Base-by-base conservation (phyloP, 92 coral and sea anemone species). In the Galaxea fascicularis region DNA sequence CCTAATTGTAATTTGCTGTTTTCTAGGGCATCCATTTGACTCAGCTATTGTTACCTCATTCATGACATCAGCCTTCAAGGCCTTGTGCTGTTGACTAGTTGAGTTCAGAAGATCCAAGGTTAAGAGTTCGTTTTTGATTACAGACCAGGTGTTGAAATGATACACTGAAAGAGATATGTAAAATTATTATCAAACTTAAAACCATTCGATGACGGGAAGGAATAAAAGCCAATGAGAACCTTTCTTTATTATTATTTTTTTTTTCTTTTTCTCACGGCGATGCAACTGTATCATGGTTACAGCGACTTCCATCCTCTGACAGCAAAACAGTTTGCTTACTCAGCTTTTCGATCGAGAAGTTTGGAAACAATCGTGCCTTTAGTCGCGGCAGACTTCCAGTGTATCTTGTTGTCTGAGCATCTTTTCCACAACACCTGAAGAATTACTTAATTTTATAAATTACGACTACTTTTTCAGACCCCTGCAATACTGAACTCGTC, bases 91-190 rank as follows among this genome's bases (percentile, higher is more conserved):
- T 20, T 47, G 41, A 25, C 35, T 24, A 16, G 77, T 47, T 24
- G 77, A 27, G 12, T 47, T 47, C 21, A 72, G 44, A 14, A 47
- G 77, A 49, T 72, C 77, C 77, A 72, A 16, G 44, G 77, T 72
- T 47, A 72, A 47, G 26, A 16, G 15, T 21, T 14, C 12, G 60
- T 49, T 72, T 4, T 0, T 4, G 17, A 72, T 26, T 72, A 72
- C 47, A 4, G 47, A 60, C 77, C 77, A 72, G 5, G 62, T 26
- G 44, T 72, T 49, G 16, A 72, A 72, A 1, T 72, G 62, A 72
- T 72, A 72, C 8, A 56, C 77, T 72, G 77, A 72, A 72, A 27
- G 51, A 39, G 44, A 56, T 15, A 56, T 56, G 20, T 4, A 3
- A 30, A 6, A 8, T 0, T 0, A 16, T 45, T 17, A n/a, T 67